A percentile compares a stretch with the other conserved stretches of the same genome.
phyloP scores from a whole-genome alignment of 2,888 invertebrate species.

The Agrochola lychnidis region DNA sequence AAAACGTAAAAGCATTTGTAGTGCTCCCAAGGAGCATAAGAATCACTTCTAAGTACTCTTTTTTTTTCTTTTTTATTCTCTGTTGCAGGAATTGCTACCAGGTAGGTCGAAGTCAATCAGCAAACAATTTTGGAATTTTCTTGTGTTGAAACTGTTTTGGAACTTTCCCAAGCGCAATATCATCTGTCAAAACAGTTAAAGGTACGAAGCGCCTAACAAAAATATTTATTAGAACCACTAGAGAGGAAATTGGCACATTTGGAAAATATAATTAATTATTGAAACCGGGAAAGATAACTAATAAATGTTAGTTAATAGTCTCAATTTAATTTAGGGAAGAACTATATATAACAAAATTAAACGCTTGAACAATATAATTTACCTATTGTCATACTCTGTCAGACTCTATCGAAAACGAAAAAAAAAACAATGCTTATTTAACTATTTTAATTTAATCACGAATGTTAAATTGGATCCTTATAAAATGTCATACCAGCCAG shows the following conservation, averaged over 20 bases:
- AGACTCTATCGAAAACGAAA: neutral
- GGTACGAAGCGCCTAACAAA: conserved; percentile 36
- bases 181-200: conserved; percentile 26
- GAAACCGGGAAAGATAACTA: neutral
- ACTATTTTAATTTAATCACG: neutral
- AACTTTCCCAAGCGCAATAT: conserved; percentile 40
- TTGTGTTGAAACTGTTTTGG: conserved; percentile 20
- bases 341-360: no score
- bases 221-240: conserved; percentile 42
- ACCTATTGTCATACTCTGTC: neutral
- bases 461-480: neutral
- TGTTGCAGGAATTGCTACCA: neutral
- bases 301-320: neutral
- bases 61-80: neutral
- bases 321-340: neutral
- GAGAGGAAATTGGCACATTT: conserved; percentile 29
- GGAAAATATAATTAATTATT: conserved; percentile 17
- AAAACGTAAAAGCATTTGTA: neutral
- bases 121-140: neutral
- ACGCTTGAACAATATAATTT: neutral
- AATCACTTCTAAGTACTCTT: no score
- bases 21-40: neutral
- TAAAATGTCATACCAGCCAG: neutral
- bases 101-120: neutral
- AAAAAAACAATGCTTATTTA: neutral